A percentile compares a stretch with the other conserved stretches of the same genome.
Conservation (phyloP, 2,888 invertebrate genomes). For the Bunonema sp. region DNA sequence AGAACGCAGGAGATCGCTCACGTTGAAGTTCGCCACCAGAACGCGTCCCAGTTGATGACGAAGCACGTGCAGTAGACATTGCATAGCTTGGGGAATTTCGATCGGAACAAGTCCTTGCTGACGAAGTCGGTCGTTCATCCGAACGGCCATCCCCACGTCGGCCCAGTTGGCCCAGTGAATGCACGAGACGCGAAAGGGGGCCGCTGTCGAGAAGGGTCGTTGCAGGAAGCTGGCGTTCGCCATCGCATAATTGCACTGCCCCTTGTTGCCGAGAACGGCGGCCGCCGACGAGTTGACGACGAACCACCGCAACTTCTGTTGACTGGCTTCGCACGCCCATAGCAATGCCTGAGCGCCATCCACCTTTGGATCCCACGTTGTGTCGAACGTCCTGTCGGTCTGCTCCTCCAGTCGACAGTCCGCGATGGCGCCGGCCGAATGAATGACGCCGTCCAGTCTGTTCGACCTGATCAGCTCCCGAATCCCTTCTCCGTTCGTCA, state of each 20-base stretch:
- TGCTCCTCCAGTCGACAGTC: constrained; percentile 24
- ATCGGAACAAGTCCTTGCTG: no score
- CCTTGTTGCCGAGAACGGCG: constrained; percentile 28
- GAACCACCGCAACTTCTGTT: constrained; percentile 13
- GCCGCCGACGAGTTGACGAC: constrained; percentile 33
- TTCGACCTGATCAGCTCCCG: constrained; percentile 3
- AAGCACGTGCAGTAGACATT: no score
- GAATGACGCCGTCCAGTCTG: constrained; percentile 22
- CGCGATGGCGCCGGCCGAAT: constrained; percentile 27
- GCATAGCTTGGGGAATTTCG: no score
- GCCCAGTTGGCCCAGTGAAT: constrained; percentile 41
- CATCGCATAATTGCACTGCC: constrained; percentile 32
- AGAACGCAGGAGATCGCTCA: no score
- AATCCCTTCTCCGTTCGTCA: background rate
- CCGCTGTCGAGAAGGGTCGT: constrained; percentile 2
- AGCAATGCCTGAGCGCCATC: background rate
- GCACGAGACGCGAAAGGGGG: constrained; percentile 9
- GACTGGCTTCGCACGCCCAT: background rate
- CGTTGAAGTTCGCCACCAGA: no score
- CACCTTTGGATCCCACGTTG: constrained; percentile 25
- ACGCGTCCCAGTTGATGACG: no score
- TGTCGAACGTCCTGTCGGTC: constrained; percentile 11
- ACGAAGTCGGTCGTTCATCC: no score
- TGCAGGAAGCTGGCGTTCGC: constrained; percentile 25
- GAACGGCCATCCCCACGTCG: constrained; percentile 36